A percentile compares a stretch with the other conserved stretches of the same genome.
phyloP scores from a whole-genome alignment of 2,797 vertebrate genomes.

The Okamejei kenojei region DNA sequence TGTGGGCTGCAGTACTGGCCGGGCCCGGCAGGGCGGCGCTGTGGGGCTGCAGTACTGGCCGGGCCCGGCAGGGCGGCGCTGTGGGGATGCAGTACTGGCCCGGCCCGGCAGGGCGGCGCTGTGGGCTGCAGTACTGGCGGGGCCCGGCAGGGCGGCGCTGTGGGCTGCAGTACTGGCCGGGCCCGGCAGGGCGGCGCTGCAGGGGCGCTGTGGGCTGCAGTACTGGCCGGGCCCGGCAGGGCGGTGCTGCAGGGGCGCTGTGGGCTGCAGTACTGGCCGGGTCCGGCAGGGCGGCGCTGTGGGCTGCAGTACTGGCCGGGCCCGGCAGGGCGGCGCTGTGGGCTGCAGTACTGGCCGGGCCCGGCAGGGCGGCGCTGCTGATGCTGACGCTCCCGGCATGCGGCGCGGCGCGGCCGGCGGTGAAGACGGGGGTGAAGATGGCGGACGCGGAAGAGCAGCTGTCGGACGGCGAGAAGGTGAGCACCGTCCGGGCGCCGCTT shows the following conservation, averaged over 20 bases:
- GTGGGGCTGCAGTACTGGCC: too few species aligned
- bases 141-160: too few species aligned
- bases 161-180: too few species aligned
- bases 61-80: too few species aligned
- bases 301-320: neutral
- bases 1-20: too few species aligned
- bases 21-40: conserved; percentile 39
- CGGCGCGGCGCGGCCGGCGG: conserved; percentile 55
- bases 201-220: neutral
- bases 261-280: neutral
- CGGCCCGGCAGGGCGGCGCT: neutral
- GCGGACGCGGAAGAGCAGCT: conserved; percentile 87
- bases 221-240: conserved; percentile 39
- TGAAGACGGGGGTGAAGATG: conserved; percentile 81
- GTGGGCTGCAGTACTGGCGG: too few species aligned
- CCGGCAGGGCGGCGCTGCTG: neutral
- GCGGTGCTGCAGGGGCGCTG: too few species aligned
- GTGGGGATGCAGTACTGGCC: neutral
- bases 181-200: conserved; percentile 39
- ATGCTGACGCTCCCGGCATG: conserved; percentile 40
- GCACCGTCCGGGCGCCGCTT: neutral
- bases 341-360: neutral
- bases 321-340: neutral
- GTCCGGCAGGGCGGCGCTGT: neutral
- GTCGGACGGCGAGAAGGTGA: conserved; percentile 92